Base-by-base conservation (phyloP, 1,140 invertebrate genomes). In the Himalopsyche phryganea region DNA sequence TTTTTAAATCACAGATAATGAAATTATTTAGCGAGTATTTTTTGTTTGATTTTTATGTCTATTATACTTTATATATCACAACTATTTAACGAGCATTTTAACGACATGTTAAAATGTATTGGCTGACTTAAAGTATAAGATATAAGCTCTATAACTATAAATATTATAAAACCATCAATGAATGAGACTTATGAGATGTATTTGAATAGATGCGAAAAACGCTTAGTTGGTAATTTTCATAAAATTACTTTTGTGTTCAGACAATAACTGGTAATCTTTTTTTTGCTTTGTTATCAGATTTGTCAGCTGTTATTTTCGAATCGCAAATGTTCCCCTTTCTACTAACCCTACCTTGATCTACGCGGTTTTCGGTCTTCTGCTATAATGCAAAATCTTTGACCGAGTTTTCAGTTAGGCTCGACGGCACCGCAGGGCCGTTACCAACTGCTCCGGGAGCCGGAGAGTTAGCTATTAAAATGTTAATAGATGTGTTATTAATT, bases 301-400 rank as follows among this genome's bases (percentile, higher is more conserved):
- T 55, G 5, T 61, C 45, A 35, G 11, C 44, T 2, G 28, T 2
- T 11, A 38, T n/a, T 7, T 36, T 41, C 6, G 32, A 13, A 19
- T 41, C 38, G 11, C 20, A 15, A 36, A 14, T 58, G 33, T 48
- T 54, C 52, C 33, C 52, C 14, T 14, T 46, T 33, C 35, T 19
- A 14, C 15, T 42, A 23, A 15, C 47, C 13, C 38, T 41, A n/a
- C 9, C 36, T 10, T 50, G 20, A 18, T 33, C 38, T 13, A 18
- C 10, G 28, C 40, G 44, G 15, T 45, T 20, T 11, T 44, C 48
- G 14, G 46, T 55, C 49, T 60, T 63, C 38, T 45, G 61, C 61
- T 63, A 63, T 63, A 63, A 63, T 48, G 61, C 61, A 10, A 63
- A 47, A 20, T 63, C 61, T 32, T 38, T 56, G 38, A 60, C 42